Evolutionary conservation across 2,113 vertebrate species (phyloP).

Genomic region (Antennarius striatus): DNA sequence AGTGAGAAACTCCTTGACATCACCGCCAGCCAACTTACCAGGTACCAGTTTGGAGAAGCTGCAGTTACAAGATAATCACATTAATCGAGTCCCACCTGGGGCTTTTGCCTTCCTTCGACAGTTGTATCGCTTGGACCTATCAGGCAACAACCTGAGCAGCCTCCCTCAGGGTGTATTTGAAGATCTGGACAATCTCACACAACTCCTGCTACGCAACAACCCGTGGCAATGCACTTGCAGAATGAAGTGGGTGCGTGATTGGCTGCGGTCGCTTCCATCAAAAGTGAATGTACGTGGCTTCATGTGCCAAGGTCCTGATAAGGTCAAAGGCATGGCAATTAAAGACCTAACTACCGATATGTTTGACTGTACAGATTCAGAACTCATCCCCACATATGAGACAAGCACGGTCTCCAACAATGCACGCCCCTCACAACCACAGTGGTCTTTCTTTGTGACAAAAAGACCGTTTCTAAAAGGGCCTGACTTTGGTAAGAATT

Average conservation of each 20-base stretch:
- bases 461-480: slow-evolving; percentile 88
- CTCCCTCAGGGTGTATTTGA: slow-evolving; percentile 97
- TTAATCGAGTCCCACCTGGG: slow-evolving; percentile 90
- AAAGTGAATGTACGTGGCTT: slow-evolving; percentile 98
- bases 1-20: slow-evolving; percentile 92
- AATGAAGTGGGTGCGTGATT: slow-evolving; percentile 99
- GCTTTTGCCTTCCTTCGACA: slow-evolving; percentile 95
- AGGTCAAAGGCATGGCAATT: slow-evolving; percentile 97
- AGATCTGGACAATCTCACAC: slow-evolving; percentile 97
- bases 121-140: slow-evolving; percentile 95
- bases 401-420: slow-evolving; percentile 89
- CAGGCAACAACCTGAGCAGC: slow-evolving; percentile 95
- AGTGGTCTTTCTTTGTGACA: slow-evolving; percentile 90
- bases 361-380: slow-evolving; percentile 89
- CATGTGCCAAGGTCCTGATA: slow-evolving; percentile 98
- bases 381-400: slow-evolving; percentile 80
- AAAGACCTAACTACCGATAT: slow-evolving; percentile 92
- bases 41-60: slow-evolving; percentile 93
- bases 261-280: slow-evolving; percentile 89
- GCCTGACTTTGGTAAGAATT: slow-evolving; percentile 85
- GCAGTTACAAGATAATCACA: slow-evolving; percentile 98
- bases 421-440: slow-evolving; percentile 84
- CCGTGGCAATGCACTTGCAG: slow-evolving; percentile 98
- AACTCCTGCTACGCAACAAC: slow-evolving; percentile 96
- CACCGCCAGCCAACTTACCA: slow-evolving; percentile 92